Base-by-base conservation (phyloP, 2,113 vertebrate genomes). In the Sitta europaea region DNA sequence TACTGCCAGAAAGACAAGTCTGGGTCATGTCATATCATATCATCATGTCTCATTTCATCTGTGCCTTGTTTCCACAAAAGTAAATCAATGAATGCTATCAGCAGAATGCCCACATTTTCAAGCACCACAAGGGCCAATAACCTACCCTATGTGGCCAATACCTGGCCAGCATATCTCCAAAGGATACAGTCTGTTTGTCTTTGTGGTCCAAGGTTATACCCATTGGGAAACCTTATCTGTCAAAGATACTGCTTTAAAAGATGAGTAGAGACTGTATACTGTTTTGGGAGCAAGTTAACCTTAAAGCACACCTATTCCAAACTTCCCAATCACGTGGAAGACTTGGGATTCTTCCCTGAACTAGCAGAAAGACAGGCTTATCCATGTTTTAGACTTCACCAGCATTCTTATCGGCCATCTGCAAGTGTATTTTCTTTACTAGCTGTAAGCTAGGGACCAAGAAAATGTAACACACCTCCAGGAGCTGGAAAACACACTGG, bases 221-320 rank as follows among this genome's bases (percentile, higher is more conserved):
- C 66, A 95, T 70, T 85, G 74, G 76, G 80, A 92, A 97, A 96
- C 45, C 70, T 96, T 92, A 96, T 89, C 93, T 79, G 10, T 57
- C 19, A 92, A 75, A 94, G 94, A 87, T 77, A 93, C 7, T 17
- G 29, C 29, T 92, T 42, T 38, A 48, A 42, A 76, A 80, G 66
- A 92, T 23, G 50, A 65, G 16, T 4, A 79, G 50, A 72, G 38
- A 50, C 65, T 51, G 36, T 48, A 48, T 87, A 72, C 40, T 22
- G 54, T 15, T 92, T 63, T 29, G n/a, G 53, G 77, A 68, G 11
- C 31, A 90, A 90, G 74, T 47, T 88, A 78, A 92, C 81, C 74
- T 85, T 53, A 88, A 58, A 92, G 29, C 14, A 20, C 4, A 83
- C 3, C 38, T 59, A 51, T 55, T 67, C 27, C 65, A 77, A 96